Conservation (phyloP, 2,113 vertebrate species). For the Hippocampus mohnikei region DNA sequence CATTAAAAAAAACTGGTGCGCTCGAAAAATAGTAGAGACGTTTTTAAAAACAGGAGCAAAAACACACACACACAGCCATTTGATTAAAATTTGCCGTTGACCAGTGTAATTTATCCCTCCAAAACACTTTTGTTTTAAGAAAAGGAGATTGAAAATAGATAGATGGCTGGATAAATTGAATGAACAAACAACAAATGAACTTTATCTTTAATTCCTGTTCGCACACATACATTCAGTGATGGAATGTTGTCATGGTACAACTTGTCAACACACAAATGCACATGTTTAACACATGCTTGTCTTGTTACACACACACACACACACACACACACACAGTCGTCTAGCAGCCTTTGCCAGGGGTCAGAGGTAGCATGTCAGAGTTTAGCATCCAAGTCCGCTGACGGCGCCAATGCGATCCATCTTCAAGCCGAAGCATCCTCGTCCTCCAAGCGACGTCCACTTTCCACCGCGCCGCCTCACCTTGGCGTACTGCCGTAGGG, state of each 20-base stretch:
- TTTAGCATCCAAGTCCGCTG: slow-evolving; percentile 75
- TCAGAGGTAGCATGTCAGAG: slow-evolving; percentile 27
- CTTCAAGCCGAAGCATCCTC: slow-evolving; percentile 80
- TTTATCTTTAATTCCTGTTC: slow-evolving; percentile 19
- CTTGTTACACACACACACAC: slow-evolving; percentile 1
- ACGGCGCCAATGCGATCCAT: slow-evolving; percentile 79
- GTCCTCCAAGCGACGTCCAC: slow-evolving; percentile 39
- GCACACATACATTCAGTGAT: neutral
- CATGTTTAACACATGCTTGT: slow-evolving; percentile 3
- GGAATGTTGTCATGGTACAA: neutral
- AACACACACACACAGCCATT: no score
- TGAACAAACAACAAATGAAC: neutral
- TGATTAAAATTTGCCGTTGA: no score
- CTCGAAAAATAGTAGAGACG: no score
- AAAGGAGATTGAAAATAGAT: no score
- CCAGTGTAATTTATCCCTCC: no score
- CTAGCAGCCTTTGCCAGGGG: slow-evolving; percentile 8
- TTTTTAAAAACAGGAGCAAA: no score
- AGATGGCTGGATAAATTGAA: neutral
- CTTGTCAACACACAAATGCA: slow-evolving; percentile 9
- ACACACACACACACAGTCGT: neutral
- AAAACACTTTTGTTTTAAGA: no score
- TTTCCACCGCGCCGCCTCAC: slow-evolving; percentile 67
- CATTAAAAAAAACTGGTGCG: no score
- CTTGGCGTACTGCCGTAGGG: slow-evolving; percentile 59